Conservation (phyloP, 2,113 vertebrate genomes). For the Nesogale talazaci region DNA sequence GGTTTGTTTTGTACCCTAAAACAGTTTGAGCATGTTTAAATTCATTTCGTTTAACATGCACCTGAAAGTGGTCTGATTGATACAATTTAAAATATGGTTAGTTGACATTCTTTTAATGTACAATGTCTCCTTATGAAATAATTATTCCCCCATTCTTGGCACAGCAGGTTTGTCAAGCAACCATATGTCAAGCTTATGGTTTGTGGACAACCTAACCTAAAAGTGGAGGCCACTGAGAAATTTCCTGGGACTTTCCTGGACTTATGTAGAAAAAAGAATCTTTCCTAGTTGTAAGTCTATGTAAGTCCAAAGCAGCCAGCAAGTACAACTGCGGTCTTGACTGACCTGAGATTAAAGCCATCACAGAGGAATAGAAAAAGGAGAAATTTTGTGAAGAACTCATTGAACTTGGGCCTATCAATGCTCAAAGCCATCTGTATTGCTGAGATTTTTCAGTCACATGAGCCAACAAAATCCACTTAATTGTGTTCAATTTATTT, state of each 20-base stretch:
- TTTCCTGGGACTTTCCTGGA: not conserved
- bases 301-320: not conserved
- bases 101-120: not conserved
- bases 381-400: not conserved
- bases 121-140: not conserved
- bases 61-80: not conserved
- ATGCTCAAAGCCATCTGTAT: not conserved
- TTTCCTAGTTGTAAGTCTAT: not conserved
- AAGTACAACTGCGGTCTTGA: not conserved
- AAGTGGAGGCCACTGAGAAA: not conserved
- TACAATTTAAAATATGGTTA: slow-evolving; percentile 16
- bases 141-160: not conserved
- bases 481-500: not conserved
- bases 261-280: not conserved
- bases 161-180: not conserved
- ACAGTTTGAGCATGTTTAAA: not conserved
- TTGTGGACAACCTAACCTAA: not conserved
- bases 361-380: not conserved
- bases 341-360: not conserved
- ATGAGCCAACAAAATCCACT: not conserved
- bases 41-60: not conserved
- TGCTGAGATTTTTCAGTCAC: not conserved
- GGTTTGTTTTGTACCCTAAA: too few species aligned
- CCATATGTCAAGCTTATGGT: not conserved
- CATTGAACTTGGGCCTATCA: slow-evolving; percentile 3